Evolutionary conservation across 2,113 vertebrate genomes (phyloP).

Genomic region (Trematocara stigmaticum): DNA sequence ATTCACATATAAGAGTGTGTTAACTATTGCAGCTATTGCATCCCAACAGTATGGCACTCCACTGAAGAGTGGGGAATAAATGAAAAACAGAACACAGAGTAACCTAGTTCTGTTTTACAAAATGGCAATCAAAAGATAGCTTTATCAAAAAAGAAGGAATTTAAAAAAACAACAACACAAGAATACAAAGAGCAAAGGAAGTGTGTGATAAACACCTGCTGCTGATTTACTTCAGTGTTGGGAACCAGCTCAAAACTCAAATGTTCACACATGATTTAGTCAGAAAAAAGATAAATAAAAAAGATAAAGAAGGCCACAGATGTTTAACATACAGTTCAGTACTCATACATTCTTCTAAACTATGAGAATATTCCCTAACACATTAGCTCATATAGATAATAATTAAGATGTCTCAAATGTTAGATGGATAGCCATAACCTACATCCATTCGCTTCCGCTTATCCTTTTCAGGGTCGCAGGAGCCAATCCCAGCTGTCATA

Average conservation of each 20-base stretch:
- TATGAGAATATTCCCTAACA: not conserved
- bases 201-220: not conserved
- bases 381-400: not conserved
- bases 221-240: not conserved
- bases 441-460: not conserved
- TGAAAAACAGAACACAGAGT: not conserved
- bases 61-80: not conserved
- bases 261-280: not conserved
- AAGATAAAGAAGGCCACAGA: not conserved
- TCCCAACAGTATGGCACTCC: not conserved
- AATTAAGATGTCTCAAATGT: not conserved
- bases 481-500: not conserved
- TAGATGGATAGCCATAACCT: not conserved
- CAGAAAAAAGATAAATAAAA: not conserved
- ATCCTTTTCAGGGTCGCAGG: not conserved
- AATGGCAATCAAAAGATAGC: not conserved
- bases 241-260: not conserved
- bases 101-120: not conserved
- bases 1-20: not conserved
- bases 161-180: not conserved
- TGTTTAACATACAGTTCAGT: not conserved
- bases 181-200: not conserved
- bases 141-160: not conserved
- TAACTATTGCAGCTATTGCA: not conserved
- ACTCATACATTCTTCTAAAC: not conserved